Evolutionary conservation across 2,113 vertebrate genomes (phyloP), one percentile per base, ranked within the genome.

Genomic region (Pygoscelis antarcticus): DNA sequence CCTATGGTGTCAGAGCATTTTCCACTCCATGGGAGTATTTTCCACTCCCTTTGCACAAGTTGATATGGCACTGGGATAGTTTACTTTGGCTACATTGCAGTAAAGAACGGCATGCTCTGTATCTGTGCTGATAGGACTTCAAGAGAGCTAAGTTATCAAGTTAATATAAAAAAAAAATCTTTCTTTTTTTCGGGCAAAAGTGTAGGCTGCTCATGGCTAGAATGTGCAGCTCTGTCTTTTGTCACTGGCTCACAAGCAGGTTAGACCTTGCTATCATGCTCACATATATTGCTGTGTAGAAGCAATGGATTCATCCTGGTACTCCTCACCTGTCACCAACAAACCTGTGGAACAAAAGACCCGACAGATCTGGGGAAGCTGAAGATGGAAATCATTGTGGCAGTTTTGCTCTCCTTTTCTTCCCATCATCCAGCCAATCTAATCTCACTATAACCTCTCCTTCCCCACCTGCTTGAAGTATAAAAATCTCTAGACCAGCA

Each of bases 61-160:
- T 88, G 87, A 95, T 96, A 91, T n/a, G 90, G 90, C 85, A 92
- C 49, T 80, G 85, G 87, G 46, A 90, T 65, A 90, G 90, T 95
- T 96, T 96, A 90, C 78, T 94, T 96, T 95, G 90, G 95, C 96
- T 83, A 7, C 1, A 1, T 15, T 90, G 66, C 70, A 91, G 58
- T 77, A 77, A 90, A 69, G 70, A 94, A 93, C 80, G 85, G 82
- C 78, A 93, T 66, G 85, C 49, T 95, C 87, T 90, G 9, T 95
- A 84, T 94, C 81, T 87, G 58, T 91, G 84, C 66, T 91, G 96
- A 94, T 93, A 95, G 79, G 62, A 91, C 66, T 94, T 96, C 64
- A 86, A 75, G 60, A 91, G 74, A 87, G 25, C 47, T 52, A 84
- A 90, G 36, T 85, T 86, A 83, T 64, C 89, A 82, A 72, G 76